Evolutionary conservation across 2,888 invertebrate species (phyloP), one percentile per base, ranked within the genome.

Genomic region (Polymixis flavicincta): DNA sequence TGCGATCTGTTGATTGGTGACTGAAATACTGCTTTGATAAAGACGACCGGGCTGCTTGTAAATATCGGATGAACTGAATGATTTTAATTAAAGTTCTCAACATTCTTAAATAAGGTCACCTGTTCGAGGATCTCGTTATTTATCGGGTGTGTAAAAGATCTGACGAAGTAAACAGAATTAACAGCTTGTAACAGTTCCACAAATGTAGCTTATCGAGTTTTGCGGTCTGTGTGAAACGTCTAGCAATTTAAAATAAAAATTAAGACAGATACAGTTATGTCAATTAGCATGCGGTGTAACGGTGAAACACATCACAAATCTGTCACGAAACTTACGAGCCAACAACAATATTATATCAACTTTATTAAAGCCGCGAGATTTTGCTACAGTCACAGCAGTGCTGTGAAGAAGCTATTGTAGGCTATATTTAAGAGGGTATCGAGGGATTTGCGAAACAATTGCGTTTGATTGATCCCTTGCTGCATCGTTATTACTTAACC

Each of bases 321-420:
- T 88, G 90, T 91, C 91, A 89, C 82, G 89, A 88, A 64, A 28
- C 72, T 77, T 55, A 65, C 89, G 89, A 90, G 67, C 25, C 28
- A 89, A 90, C 89, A 85, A 88, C 89, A 87, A 89, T 88, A 92
- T 92, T 91, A 92, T 91, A 90, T 88, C 89, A 90, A 90, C 86
- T 90, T 87, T 88, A 91, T 88, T 88, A 69, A 80, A 54, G 82
- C 83, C 80, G 78, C 61, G 71, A 65, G 76, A 71, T 65, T 67
- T 50, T 60, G 61, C 42, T 64, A 76, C 82, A 85, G 61, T 45
- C 0, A 45, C 28, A 64, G 72, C 74, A 13, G 25, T 6, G 63
- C 74, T 72, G 57, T 68, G 6, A 54, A 54, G 19, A 69, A 61
- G 57, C 66, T 78, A 60, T 37, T 54, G 3, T 17, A 54, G 19